Conservation (phyloP, 2,113 vertebrate species). For the Corythoichthys haematopterus region DNA sequence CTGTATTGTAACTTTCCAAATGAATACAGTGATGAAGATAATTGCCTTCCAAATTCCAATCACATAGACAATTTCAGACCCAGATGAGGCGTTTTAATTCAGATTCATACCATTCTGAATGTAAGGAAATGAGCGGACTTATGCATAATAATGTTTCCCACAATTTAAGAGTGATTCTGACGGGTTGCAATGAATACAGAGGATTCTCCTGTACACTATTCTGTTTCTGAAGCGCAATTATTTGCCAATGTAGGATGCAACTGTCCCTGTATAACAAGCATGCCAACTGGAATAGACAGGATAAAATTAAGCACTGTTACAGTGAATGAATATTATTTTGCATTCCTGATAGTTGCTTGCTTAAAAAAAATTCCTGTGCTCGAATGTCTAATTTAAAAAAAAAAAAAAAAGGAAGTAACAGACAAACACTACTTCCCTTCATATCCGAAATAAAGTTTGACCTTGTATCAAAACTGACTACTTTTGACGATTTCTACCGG, state of each 20-base stretch:
- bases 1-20: background rate
- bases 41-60: background rate
- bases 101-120: background rate
- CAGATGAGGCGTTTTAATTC: background rate
- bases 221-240: background rate
- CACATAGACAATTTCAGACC: background rate
- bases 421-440: slow-evolving; percentile 24
- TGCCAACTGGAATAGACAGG: background rate
- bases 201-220: background rate
- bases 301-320: background rate
- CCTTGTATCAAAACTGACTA: slow-evolving; percentile 33
- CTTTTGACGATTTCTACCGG: slow-evolving; percentile 29
- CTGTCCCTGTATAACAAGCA: background rate
- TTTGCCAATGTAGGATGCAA: background rate
- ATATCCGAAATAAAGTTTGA: slow-evolving; percentile 29
- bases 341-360: background rate
- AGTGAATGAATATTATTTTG: background rate
- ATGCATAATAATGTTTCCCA: background rate
- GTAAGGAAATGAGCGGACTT: background rate
- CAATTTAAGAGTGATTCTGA: background rate
- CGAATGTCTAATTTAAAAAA: slow-evolving; percentile 5
- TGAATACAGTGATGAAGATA: background rate
- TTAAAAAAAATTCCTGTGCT: background rate
- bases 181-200: background rate
- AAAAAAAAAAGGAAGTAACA: slow-evolving; percentile 14